A percentile compares a stretch with the other conserved stretches of the same genome.
phyloP scores from a whole-genome alignment of 2,113 vertebrate species.

The Gymnocephalus cernua region DNA sequence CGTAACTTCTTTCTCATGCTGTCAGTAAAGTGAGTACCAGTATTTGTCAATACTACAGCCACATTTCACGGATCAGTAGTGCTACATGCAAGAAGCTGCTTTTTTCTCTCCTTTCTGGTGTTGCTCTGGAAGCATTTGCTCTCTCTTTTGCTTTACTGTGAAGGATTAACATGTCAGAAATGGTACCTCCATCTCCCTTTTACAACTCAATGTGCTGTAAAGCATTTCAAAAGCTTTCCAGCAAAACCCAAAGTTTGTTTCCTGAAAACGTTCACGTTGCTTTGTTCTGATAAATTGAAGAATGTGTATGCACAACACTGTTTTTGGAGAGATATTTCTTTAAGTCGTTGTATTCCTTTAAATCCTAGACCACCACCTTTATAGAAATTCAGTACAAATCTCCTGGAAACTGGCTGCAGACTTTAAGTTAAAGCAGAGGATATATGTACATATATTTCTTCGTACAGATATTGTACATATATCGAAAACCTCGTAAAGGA shows the following conservation, averaged over 20 bases:
- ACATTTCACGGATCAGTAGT: not conserved
- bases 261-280: not conserved
- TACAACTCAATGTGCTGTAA: not conserved
- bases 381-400: not conserved
- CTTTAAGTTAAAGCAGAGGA: constrained; percentile 50
- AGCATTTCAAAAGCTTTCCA: not conserved
- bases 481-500: constrained; percentile 22
- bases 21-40: not conserved
- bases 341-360: constrained; percentile 55
- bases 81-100: constrained; percentile 18
- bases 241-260: not conserved
- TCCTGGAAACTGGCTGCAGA: constrained; percentile 19
- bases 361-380: constrained; percentile 4
- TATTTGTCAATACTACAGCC: constrained; percentile 8
- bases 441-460: constrained; percentile 32
- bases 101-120: not conserved
- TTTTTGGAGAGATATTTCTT: constrained; percentile 8
- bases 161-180: not conserved
- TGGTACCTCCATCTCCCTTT: not conserved
- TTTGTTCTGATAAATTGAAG: not conserved
- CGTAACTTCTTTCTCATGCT: not conserved
- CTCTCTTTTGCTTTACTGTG: not conserved
- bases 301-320: too few relatives aligned
- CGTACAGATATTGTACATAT: constrained; percentile 21
- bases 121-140: constrained; percentile 3